Conservation (phyloP, 2,113 vertebrate species). For the Odocoileus hemionus region DNA sequence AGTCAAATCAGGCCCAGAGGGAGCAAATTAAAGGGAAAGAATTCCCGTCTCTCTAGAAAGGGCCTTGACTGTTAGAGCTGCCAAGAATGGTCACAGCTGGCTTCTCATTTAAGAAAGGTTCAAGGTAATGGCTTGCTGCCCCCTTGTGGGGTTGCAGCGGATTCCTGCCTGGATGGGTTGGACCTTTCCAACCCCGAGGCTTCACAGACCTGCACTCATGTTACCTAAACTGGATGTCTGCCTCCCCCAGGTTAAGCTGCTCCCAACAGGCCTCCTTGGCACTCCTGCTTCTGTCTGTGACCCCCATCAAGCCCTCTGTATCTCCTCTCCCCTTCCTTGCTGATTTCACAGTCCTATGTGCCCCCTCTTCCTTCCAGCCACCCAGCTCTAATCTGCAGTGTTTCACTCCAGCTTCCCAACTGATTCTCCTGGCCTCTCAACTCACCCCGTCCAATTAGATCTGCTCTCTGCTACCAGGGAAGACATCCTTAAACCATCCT, state of each 20-base stretch:
- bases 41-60: background rate
- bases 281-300: background rate
- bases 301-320: background rate
- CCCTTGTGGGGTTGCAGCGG: conserved; percentile 51
- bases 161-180: background rate
- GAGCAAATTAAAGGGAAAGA: background rate
- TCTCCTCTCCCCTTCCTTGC: background rate
- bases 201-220: background rate
- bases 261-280: background rate
- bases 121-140: conserved; percentile 57
- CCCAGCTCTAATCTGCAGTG: background rate
- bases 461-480: background rate
- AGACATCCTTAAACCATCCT: background rate
- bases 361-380: background rate
- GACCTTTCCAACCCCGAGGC: background rate
- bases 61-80: background rate
- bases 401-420: background rate
- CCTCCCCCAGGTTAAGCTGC: conserved; percentile 1
- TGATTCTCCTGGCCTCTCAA: background rate
- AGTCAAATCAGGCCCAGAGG: background rate
- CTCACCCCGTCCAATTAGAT: background rate
- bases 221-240: background rate
- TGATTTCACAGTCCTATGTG: background rate
- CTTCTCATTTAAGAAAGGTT: background rate
- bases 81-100: background rate